Percentiles rank a stretch among this genome's conserved stretches.
Evolutionary conservation across 2,797 vertebrate genomes (phyloP).

Genomic region (Hippocampus kuda): DNA sequence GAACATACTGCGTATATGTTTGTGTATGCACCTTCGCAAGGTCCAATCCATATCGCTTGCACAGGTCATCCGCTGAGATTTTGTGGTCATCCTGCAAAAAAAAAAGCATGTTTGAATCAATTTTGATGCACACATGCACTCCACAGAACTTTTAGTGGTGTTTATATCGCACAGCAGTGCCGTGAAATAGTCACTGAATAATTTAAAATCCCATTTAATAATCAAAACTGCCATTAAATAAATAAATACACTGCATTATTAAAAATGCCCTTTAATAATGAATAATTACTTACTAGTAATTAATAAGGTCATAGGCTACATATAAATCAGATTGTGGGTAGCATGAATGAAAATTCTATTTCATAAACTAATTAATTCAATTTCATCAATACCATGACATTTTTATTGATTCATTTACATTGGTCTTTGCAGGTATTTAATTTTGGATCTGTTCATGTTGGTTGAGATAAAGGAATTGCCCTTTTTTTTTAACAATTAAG

Average conservation of each 20-base stretch:
- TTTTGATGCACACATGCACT: background rate
- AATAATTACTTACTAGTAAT: background rate
- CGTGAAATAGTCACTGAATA: background rate
- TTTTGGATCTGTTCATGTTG: background rate
- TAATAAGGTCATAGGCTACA: background rate
- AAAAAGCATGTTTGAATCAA: conserved; percentile 3
- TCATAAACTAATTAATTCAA: background rate
- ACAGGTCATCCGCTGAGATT: conserved; percentile 76
- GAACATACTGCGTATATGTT: conserved; percentile 7
- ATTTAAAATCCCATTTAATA: background rate
- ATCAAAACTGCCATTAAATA: background rate
- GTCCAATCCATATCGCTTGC: conserved; percentile 79
- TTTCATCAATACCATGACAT: background rate
- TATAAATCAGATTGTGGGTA: background rate
- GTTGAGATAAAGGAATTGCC: background rate
- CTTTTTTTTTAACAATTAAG: background rate
- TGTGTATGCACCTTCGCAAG: conserved; percentile 66
- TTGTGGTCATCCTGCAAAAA: conserved; percentile 82
- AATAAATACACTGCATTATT: background rate
- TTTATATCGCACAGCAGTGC: background rate
- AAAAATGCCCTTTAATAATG: background rate
- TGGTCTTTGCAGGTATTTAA: background rate
- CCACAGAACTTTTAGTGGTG: background rate
- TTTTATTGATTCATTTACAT: background rate
- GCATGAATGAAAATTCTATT: background rate